These are phyloP conservation scores for Seriola rivoliana DNA, from an alignment of 2,113 vertebrate genomes.

Conservation along the genomic window DNA sequence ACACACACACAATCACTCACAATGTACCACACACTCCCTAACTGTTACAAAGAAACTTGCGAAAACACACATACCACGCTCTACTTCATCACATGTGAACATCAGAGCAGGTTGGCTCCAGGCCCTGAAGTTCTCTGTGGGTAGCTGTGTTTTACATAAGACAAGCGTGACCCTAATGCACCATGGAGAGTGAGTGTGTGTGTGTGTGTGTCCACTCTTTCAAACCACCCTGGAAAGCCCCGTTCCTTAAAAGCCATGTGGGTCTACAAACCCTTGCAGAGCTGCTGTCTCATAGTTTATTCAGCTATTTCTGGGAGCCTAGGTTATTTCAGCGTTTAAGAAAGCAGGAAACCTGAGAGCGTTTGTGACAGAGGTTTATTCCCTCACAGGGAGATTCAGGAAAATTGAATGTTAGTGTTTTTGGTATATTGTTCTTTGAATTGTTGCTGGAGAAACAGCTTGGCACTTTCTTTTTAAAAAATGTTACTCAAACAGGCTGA, in stretches of 20 bases:
- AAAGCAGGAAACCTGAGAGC: constrained; percentile 56
- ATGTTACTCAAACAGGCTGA: neutral
- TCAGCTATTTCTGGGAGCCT: constrained; percentile 69
- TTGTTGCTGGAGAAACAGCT: neutral
- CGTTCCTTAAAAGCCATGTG: constrained; percentile 62
- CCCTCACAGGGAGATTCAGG: constrained; percentile 43
- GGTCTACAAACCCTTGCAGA: constrained; percentile 54
- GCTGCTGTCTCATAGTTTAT: constrained; percentile 74
- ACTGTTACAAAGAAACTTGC: constrained; percentile 39
- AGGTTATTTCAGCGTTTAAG: constrained; percentile 41
- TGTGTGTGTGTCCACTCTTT: constrained; percentile 46
- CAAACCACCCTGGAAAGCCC: constrained; percentile 75
- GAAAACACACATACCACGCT: constrained; percentile 36
- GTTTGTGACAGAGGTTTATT: constrained; percentile 29
- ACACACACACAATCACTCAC: constrained; percentile 47
- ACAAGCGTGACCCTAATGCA: constrained; percentile 68
- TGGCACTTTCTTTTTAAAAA: neutral
- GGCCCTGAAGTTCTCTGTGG: constrained; percentile 54
- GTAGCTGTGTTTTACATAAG: constrained; percentile 68
- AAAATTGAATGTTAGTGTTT: constrained; percentile 39
- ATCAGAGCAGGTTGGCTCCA: constrained; percentile 45
- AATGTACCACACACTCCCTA: constrained; percentile 30
- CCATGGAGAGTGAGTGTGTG: constrained; percentile 20
- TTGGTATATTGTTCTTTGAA: constrained; percentile 23
- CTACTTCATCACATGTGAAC: constrained; percentile 57